Conservation (phyloP, 2,113 vertebrate species). For the Spheniscus mendiculus region DNA sequence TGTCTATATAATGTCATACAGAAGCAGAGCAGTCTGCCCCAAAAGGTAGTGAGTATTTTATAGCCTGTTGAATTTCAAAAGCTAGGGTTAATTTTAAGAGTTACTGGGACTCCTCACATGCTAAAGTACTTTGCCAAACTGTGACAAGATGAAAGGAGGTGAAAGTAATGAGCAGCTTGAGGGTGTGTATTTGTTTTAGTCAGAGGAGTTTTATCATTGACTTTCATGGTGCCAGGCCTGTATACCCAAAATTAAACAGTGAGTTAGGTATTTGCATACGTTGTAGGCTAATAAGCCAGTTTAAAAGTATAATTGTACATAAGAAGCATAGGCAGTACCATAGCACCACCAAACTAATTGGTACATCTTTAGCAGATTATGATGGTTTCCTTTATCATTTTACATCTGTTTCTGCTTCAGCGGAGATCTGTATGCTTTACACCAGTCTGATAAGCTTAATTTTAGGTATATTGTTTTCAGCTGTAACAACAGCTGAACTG, state of each 20-base stretch:
- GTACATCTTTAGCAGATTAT: background rate
- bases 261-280: background rate
- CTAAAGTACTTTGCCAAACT: constrained; percentile 34
- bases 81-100: constrained; percentile 35
- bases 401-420: constrained; percentile 36
- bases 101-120: constrained; percentile 30
- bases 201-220: constrained; percentile 16
- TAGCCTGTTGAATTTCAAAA: constrained; percentile 26
- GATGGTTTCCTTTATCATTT: constrained; percentile 20
- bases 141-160: constrained; percentile 53
- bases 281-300: background rate
- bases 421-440: background rate
- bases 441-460: background rate
- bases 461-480: constrained; percentile 41
- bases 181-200: constrained; percentile 50
- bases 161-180: constrained; percentile 55
- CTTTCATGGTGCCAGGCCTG: background rate
- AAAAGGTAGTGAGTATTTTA: constrained; percentile 6
- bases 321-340: background rate
- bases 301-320: background rate
- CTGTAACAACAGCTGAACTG: constrained; percentile 30
- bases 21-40: background rate
- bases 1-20: background rate
- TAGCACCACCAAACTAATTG: background rate
- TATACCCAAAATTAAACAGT: background rate